Conservation (phyloP, 2,113 vertebrate species). For the Calyptomena viridis region DNA sequence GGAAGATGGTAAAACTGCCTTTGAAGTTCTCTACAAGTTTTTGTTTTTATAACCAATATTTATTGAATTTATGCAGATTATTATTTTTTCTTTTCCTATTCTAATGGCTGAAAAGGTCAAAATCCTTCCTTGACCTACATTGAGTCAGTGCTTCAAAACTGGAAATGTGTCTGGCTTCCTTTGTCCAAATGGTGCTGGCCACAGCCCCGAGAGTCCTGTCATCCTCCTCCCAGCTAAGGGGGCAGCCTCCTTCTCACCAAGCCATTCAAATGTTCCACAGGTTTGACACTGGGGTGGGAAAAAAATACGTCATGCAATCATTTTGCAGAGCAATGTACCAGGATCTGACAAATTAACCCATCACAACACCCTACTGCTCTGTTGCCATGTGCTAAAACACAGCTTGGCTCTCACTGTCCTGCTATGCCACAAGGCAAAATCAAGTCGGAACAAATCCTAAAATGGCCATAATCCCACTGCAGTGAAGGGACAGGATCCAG, state of each 20-base stretch:
- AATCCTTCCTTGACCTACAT: background rate
- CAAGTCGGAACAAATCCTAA: background rate
- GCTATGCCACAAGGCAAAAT: background rate
- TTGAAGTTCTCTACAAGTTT: background rate
- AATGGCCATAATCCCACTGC: background rate
- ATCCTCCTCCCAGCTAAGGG: background rate
- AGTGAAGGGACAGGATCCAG: background rate
- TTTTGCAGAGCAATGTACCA: background rate
- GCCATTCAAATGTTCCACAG: background rate
- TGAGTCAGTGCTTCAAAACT: background rate
- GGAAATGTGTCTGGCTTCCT: background rate
- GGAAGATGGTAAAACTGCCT: background rate
- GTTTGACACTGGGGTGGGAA: background rate
- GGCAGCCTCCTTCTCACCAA: background rate
- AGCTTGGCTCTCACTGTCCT: background rate
- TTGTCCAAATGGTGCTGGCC: background rate
- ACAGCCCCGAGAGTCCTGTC: background rate
- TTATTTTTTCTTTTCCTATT: background rate
- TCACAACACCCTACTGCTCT: background rate
- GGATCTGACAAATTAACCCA: background rate
- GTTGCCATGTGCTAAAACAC: background rate
- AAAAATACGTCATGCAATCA: background rate
- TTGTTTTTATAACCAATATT: background rate
- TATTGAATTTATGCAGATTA: background rate
- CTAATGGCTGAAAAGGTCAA: background rate